Conservation (phyloP, 1,140 invertebrate species). For the Diploscapter pachys region DNA sequence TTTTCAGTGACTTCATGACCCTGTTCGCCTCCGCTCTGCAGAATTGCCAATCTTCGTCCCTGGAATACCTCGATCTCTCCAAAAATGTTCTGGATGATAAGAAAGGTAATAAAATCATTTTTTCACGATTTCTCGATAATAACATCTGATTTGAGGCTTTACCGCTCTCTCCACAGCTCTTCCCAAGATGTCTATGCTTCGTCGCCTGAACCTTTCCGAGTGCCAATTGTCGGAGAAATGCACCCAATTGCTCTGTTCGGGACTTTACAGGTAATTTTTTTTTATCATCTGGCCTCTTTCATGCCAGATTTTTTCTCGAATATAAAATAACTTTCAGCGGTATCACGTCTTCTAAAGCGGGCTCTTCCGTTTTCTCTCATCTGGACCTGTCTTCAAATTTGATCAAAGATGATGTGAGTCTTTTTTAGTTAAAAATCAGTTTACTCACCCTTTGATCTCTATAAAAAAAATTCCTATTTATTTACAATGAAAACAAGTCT, state of each 20-base stretch:
- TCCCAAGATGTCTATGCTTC: conserved; percentile 42
- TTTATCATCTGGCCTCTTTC: not conserved
- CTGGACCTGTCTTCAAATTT: conserved; percentile 11
- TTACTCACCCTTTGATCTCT: not conserved
- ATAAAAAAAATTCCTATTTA: not conserved
- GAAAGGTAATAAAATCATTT: conserved; percentile 40
- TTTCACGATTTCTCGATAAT: conserved; percentile 13
- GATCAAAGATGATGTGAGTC: conserved; percentile 25
- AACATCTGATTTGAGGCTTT: conserved; percentile 37
- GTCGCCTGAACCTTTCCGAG: conserved; percentile 43
- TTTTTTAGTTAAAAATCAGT: not conserved
- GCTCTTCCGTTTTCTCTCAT: conserved; percentile 3
- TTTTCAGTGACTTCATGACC: conserved; percentile 49
- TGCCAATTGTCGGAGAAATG: conserved; percentile 51
- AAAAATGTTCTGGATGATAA: conserved; percentile 53
- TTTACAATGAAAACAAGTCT: too few species aligned
- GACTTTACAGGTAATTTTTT: conserved; percentile 28
- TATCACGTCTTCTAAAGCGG: conserved; percentile 27
- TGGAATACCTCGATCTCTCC: conserved; percentile 45
- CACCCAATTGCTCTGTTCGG: conserved; percentile 29
- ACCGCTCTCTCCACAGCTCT: conserved; percentile 40
- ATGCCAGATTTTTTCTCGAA: conserved; percentile 2
- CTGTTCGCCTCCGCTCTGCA: conserved; percentile 47
- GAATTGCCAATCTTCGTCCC: conserved; percentile 40
- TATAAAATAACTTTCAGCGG: conserved; percentile 19